These are phyloP conservation scores for Potamilus streckersoni DNA, from an alignment of 1,140 invertebrate species.

Conservation along the genomic window DNA sequence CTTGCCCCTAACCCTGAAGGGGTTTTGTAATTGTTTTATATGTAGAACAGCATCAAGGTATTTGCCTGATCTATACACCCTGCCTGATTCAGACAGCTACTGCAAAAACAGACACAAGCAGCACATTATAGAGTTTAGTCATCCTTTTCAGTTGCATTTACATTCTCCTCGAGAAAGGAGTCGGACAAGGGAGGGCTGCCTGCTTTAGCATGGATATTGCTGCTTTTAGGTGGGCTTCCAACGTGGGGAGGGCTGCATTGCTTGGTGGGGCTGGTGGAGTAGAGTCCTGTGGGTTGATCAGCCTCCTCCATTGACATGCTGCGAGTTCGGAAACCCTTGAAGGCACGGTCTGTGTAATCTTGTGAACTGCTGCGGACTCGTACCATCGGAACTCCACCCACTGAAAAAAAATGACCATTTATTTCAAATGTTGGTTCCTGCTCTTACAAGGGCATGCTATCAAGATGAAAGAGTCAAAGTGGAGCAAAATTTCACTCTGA, in stretches of 20 bases:
- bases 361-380: slow-evolving; percentile 50
- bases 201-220: slow-evolving; percentile 28
- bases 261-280: slow-evolving; percentile 57
- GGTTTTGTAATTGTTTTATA: no score
- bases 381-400: slow-evolving; percentile 61
- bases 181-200: slow-evolving; percentile 17
- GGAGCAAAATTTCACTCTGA: background rate
- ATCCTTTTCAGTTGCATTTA: no score
- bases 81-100: no score
- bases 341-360: slow-evolving; percentile 36
- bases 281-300: slow-evolving; percentile 56
- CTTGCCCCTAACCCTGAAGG: no score
- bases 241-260: slow-evolving; percentile 28
- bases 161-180: no score
- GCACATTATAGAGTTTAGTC: no score
- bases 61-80: no score
- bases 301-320: slow-evolving; percentile 80
- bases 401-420: slow-evolving; percentile 31
- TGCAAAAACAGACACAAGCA: no score
- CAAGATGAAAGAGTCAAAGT: background rate
- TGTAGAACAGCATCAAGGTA: no score
- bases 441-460: no score
- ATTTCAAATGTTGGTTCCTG: no score
- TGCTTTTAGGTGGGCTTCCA: background rate
- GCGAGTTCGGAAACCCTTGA: slow-evolving; percentile 55